phyloP scores from a whole-genome alignment of 2,888 invertebrate genomes.

The Cryptocheilus praepositus region DNA sequence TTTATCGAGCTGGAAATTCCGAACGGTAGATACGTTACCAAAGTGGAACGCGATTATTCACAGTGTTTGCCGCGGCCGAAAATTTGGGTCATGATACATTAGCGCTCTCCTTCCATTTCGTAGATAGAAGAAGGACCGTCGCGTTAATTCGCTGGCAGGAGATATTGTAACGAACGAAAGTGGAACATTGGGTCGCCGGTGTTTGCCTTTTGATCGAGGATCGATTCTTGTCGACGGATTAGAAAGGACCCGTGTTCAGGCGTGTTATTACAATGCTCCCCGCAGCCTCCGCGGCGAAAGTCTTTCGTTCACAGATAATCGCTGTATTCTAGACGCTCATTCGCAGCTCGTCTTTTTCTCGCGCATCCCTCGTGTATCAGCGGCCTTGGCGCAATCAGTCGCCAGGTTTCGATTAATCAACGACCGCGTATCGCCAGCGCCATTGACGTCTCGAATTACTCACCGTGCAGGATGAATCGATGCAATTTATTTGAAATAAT shows the following conservation, averaged over 20 bases:
- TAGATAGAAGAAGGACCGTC: too few relatives aligned
- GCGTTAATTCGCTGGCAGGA: too few relatives aligned
- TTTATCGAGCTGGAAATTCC: too few relatives aligned
- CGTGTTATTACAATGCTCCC: conserved; percentile 14
- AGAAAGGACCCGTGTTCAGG: conserved; percentile 29
- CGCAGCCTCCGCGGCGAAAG: conserved; percentile 41
- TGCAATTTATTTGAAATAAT: too few relatives aligned
- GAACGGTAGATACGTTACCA: conserved; percentile 4
- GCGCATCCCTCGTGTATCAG: too few relatives aligned
- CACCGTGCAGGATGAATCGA: too few relatives aligned
- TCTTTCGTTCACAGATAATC: conserved; percentile 39
- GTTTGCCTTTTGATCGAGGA: conserved; percentile 39
- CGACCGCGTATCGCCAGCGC: too few relatives aligned
- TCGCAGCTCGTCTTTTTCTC: conserved; percentile 8
- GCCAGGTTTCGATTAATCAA: too few relatives aligned
- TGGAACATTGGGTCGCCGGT: conserved; percentile 13
- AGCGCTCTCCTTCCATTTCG: conserved; percentile 1
- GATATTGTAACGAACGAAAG: conserved; percentile 12
- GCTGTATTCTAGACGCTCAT: conserved; percentile 23
- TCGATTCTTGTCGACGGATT: conserved; percentile 29
- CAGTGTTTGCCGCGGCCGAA: too few relatives aligned
- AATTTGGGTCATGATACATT: too few relatives aligned
- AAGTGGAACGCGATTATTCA: conserved; percentile 41
- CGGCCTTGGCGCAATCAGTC: too few relatives aligned
- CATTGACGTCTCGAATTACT: too few relatives aligned